Base-by-base conservation (phyloP, 2,113 vertebrate species). In the Clarias macrocephalus region DNA sequence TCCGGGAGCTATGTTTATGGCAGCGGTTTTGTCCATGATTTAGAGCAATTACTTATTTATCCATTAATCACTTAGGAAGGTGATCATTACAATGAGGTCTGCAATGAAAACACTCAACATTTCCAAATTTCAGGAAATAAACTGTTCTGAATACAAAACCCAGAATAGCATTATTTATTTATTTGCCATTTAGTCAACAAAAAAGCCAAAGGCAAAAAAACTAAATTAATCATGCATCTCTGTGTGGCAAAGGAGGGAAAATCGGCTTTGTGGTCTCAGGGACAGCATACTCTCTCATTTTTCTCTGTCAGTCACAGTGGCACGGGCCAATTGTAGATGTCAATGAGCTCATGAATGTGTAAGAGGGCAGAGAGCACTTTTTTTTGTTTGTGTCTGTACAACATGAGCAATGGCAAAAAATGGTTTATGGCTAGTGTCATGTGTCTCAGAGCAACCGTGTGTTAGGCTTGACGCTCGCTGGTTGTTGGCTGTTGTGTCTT, bases 1-100 rank as follows among this genome's bases (percentile, higher is more conserved):
- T 42, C 30, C 59, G 33, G 9, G 63, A 12, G 42, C 54, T 52
- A 80, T 37, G 2, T 83, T 28, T 83, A 19, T 28, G 37, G 11
- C 21, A 63, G 42, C 66, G 30, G 1, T 84, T n/a, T 28, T 56
- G 59, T 82, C 82, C 48, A 48, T 37, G 18, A 68, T 87, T 83
- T 60, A 33, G 21, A 42, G 60, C 19, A 1, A 63, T 60, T 60
- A 62, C 54, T 57, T 88, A 68, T 86, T 87, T 82, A 73, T 87
- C 57, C 85, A 70, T 57, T 42, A 66, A 70, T 70, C n/a, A 88
- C 30, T 42, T 77, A 88, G 62, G 65, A 89, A 89, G 86, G 65
- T 72, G 82, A 83, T 66, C 82, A 76, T 88, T 88, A 88, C 82
- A 89, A 88, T 84, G 86, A 86, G 37, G 56, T 73, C 9, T 1